Conservation (phyloP, 2,113 vertebrate genomes). For the Merops nubicus region DNA sequence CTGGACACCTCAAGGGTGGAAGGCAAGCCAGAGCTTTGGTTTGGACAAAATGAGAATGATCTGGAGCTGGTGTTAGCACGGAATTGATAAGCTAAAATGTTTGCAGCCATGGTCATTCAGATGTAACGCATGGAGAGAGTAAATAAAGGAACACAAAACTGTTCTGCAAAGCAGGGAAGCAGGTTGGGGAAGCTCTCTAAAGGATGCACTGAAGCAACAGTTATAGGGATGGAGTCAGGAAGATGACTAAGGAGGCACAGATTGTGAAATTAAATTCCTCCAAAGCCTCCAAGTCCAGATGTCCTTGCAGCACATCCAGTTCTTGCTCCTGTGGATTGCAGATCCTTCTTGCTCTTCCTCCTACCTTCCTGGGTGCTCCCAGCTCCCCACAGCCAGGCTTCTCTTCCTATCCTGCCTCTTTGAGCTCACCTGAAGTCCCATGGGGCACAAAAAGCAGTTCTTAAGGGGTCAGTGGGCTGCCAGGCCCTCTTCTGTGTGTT, state of each 20-base stretch:
- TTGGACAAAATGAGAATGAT: not conserved
- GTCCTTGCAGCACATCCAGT: not conserved
- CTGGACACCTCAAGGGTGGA: not conserved
- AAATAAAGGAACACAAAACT: not conserved
- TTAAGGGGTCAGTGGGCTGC: not conserved
- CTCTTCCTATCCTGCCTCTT: not conserved
- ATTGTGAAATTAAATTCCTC: not conserved
- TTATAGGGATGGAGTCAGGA: not conserved
- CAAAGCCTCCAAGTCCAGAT: not conserved
- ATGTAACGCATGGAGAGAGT: not conserved
- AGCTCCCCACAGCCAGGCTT: rapidly evolving
- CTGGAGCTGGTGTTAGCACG: not conserved
- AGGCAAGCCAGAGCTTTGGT: not conserved
- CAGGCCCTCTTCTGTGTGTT: not conserved
- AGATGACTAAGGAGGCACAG: not conserved
- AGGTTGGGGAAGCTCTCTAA: not conserved
- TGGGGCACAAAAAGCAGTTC: not conserved
- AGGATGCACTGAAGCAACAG: not conserved
- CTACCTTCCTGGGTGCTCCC: not conserved
- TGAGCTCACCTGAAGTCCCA: not conserved
- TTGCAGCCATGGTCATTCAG: not conserved
- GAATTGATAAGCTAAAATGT: not conserved
- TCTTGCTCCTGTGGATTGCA: not conserved
- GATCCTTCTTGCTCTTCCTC: not conserved
- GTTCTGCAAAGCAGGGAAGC: not conserved